Base-by-base conservation (phyloP, 2,888 invertebrate species). In the Automeris io region DNA sequence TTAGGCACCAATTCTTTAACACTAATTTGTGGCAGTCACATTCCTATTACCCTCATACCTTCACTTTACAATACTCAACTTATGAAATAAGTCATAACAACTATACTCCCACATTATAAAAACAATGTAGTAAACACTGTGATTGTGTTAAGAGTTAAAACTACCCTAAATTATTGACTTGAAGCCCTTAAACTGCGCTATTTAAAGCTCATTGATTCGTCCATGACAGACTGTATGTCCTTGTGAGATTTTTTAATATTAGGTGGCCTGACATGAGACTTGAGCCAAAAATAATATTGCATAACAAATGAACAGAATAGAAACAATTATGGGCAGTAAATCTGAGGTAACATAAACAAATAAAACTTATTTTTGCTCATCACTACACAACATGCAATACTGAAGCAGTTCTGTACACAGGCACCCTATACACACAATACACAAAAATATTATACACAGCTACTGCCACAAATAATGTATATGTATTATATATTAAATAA, bases 401-500 rank as follows among this genome's bases (percentile, higher is more conserved):
- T 66, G 39, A 82, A 82, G 79, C 78, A 49, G 59, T 29, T 69
- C 61, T 66, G 70, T 63, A 73, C 66, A 71, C 63, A 49, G 76
- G 75, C 74, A 76, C 68, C 74, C 74, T 63, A 57, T 58, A 62
- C 50, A 64, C 62, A 72, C 69, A 69, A 65, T 73, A 80, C 62
- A 80, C 70, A 78, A 71, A 67, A 74, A n/a, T n/a, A n/a, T 64
- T 66, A 72, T 63, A 65, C 72, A 78, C 63, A 75, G 61, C 64
- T 82, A 83, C 78, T 80, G 83, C 83, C 82, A 85, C 83, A 81
- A 75, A 83, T 79, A 81, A 73, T 67, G 64, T 61, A 55, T 66
- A 72, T 55, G 61, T 58, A 71, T 71, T 67, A 72, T 71, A 71
- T 64, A 64, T 68, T 75, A 81, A 70, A 82, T 79, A 79, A 72